These are phyloP conservation scores for Sigmodon hispidus DNA, from an alignment of 2,113 vertebrate species.

Conservation along the genomic window DNA sequence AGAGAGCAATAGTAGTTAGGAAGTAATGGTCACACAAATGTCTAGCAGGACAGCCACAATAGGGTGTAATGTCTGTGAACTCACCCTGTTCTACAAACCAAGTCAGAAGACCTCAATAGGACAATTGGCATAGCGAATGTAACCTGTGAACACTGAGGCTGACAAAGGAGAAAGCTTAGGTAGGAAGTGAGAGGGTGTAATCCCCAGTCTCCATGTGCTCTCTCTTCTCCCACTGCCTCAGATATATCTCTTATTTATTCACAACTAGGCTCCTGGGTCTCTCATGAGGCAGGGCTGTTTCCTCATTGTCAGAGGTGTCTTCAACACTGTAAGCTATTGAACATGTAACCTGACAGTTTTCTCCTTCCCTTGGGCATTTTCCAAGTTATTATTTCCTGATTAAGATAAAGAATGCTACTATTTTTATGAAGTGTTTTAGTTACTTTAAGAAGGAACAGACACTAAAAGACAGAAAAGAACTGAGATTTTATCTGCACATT, in stretches of 20 bases:
- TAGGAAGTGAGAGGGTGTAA: background rate
- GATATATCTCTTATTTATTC: background rate
- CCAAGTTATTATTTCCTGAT: slow-evolving; percentile 47
- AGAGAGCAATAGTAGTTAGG: background rate
- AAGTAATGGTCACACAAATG: background rate
- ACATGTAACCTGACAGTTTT: slow-evolving; percentile 6
- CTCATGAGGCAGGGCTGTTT: background rate
- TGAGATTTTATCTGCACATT: background rate
- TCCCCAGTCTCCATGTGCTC: background rate
- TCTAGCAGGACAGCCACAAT: background rate
- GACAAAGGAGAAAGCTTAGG: background rate
- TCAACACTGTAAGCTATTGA: slow-evolving; percentile 41
- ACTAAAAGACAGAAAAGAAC: background rate
- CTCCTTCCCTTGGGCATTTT: slow-evolving; percentile 48
- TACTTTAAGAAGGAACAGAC: slow-evolving; percentile 1
- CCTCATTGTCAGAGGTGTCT: slow-evolving; percentile 18
- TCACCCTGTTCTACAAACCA: background rate
- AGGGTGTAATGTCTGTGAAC: background rate
- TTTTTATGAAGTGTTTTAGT: slow-evolving; percentile 41
- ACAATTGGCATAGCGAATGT: background rate
- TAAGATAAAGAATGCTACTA: background rate
- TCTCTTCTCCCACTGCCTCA: background rate
- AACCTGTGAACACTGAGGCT: background rate
- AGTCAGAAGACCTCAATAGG: background rate
- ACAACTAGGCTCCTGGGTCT: background rate